Base-by-base conservation (phyloP, 2,113 vertebrate species). In the Gorsachius goisagi region DNA sequence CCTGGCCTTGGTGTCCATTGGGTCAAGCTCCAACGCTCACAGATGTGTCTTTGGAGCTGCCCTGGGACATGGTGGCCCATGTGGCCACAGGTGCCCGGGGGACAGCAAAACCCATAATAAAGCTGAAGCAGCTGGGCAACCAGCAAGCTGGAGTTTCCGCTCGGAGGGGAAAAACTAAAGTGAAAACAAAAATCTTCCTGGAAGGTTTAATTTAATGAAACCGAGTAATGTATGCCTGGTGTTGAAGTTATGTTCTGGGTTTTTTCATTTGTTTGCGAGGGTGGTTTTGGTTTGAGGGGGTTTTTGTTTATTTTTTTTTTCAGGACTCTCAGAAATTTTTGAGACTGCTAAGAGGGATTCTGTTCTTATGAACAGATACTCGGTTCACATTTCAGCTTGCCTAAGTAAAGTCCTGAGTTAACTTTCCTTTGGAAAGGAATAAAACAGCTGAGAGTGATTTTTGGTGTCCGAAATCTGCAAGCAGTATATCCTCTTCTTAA, bases 121-220 rank as follows among this genome's bases (percentile, higher is more conserved):
- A 91, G 41, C 63, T 66, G 32, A 73, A 78, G 82, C 62, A 84
- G 27, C 63, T 59, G 69, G 33, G 39, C 71, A 60, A 9, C 12
- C 64, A 84, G 68, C 56, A 82, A 75, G 30, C 64, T 90, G 77
- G 44, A 64, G 24, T 59, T 87, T 64, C 74, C 2, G 3, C 39
- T 82, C 3, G 2, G 76, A 79, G 49, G 45, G 33, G 53, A 24
- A 69, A 63, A 90, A 71, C 12, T 49, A 53, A 80, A 71, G 39
- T 20, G n/a, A 91, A 96, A 71, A 49, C 27, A 53, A 44, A 84
- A 78, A 16, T 72, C 59, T 79, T 92, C 47, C 69, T 27, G 9
- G 22, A 82, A 95, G 62, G 86, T 85, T 79, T 52, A 66, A 76
- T 92, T 81, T 90, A 91, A 87, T 95, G 26, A 73, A 91, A 92